phyloP scores from a whole-genome alignment of 2,888 invertebrate species.

The Onthophagus sagittarius region DNA sequence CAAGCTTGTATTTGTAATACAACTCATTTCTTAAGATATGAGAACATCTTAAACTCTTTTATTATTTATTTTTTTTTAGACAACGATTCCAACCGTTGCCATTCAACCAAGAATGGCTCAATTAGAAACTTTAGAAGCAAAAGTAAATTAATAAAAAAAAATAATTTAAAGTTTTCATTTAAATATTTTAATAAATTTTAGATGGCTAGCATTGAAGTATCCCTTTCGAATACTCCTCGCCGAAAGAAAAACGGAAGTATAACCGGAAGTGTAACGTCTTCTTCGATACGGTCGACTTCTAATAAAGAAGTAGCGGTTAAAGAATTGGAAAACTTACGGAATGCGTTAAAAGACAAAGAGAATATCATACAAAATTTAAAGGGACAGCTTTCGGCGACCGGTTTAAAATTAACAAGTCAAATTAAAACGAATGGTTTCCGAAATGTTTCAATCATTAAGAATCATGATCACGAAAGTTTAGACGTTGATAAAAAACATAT shows the following conservation, averaged over 20 bases:
- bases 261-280: conserved; percentile 36
- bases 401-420: conserved; percentile 48
- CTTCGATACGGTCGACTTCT: conserved; percentile 40
- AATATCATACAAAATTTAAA: conserved; percentile 75
- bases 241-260: conserved; percentile 50
- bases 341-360: conserved; percentile 75
- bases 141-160: conserved; percentile 53
- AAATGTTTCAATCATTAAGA: conserved; percentile 38
- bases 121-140: conserved; percentile 73
- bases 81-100: conserved; percentile 44
- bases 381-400: conserved; percentile 64
- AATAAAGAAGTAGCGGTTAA: conserved; percentile 48
- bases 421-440: conserved; percentile 31
- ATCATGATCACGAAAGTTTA: conserved; percentile 43
- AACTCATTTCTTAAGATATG: neutral
- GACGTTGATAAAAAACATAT: conserved; percentile 57
- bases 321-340: conserved; percentile 66
- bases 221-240: conserved; percentile 62
- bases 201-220: conserved; percentile 85
- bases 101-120: conserved; percentile 60
- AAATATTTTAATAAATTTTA: conserved; percentile 40
- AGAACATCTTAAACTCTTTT: neutral
- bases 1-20: neutral
- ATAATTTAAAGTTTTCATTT: neutral
- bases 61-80: conserved; percentile 44